Evolutionary conservation across 2,888 invertebrate species (phyloP).

Genomic region (Xanthia icteritia): DNA sequence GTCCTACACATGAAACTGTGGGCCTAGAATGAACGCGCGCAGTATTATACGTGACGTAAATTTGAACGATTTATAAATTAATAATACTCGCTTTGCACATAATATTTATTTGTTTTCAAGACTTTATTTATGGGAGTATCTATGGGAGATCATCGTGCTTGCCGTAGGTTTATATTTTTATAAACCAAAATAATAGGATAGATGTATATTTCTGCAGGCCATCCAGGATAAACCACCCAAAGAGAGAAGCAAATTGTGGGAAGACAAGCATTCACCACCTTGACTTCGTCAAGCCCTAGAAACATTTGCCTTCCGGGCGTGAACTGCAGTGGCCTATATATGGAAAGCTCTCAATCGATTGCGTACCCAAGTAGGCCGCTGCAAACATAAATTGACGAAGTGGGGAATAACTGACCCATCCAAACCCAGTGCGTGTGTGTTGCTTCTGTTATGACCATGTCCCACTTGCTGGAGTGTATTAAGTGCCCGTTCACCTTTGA

Average conservation of each 20-base stretch:
- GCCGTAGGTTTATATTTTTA: no score
- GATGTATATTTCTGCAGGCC: neutral
- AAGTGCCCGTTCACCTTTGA: neutral
- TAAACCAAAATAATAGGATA: neutral
- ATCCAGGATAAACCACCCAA: neutral
- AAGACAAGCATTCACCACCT: neutral
- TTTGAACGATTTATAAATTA: no score
- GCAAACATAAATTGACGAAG: neutral
- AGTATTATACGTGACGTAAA: neutral
- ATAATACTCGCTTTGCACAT: neutral
- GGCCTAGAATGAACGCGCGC: neutral
- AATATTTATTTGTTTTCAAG: neutral
- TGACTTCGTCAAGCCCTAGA: neutral
- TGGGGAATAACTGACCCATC: neutral
- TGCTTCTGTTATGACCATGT: neutral
- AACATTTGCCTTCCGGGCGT: neutral
- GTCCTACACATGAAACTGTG: constrained; percentile 50
- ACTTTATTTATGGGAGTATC: no score
- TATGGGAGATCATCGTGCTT: no score
- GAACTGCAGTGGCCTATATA: neutral
- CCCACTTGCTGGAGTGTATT: neutral
- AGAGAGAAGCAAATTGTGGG: neutral
- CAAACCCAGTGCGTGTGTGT: neutral
- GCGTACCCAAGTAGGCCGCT: neutral
- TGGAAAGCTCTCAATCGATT: neutral